These are phyloP conservation scores for Mormyrus proboscirostris DNA, from an alignment of 2,797 vertebrate genomes.

Conservation along the genomic window DNA sequence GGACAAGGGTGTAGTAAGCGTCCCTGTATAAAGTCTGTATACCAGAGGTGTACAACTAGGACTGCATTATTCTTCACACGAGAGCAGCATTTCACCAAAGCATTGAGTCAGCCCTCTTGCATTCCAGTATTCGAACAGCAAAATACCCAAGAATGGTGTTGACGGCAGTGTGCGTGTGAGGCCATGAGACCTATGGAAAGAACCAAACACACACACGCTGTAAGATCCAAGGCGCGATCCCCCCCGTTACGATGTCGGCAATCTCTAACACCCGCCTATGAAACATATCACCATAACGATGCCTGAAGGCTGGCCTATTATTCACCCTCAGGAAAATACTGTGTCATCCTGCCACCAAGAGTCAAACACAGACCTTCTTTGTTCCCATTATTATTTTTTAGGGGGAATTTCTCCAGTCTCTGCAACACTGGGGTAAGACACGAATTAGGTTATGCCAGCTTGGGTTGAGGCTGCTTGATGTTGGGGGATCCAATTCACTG, in stretches of 20 bases:
- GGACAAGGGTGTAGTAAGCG: not conserved
- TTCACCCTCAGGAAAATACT: not conserved
- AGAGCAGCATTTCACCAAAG: not conserved
- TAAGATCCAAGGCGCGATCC: not conserved
- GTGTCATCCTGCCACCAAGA: not conserved
- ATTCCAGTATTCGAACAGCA: not conserved
- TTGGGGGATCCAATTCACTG: not conserved
- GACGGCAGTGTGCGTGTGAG: not conserved
- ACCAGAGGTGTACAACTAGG: not conserved
- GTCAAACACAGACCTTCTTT: not conserved
- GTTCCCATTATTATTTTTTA: not conserved
- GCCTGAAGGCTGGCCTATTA: not conserved
- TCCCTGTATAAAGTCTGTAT: not conserved
- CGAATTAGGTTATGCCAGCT: not conserved
- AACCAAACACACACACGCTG: not conserved
- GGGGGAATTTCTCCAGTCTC: not conserved
- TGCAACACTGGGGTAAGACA: conserved; percentile 19
- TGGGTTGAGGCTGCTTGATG: not conserved
- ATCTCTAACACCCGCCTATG: not conserved
- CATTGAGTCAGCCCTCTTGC: not conserved
- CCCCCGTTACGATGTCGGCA: not conserved
- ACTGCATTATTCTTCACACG: not conserved
- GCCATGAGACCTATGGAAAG: too few relatives aligned
- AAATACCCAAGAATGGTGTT: not conserved
- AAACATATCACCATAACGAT: not conserved